These are phyloP conservation scores for Tipula vernalis DNA, from an alignment of 2,888 invertebrate genomes.

Conservation along the genomic window DNA sequence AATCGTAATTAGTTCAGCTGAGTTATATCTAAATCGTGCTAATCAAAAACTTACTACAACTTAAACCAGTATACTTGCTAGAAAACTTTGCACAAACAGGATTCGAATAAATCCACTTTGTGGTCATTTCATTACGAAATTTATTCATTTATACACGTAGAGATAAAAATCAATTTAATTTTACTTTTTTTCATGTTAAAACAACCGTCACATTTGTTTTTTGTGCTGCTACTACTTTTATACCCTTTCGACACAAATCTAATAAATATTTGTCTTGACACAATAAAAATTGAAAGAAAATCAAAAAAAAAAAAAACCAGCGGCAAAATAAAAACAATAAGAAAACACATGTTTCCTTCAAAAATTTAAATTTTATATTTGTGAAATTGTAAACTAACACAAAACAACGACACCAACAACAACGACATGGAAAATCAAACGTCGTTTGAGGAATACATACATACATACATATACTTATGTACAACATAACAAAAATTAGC, in stretches of 20 bases:
- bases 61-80: not conserved
- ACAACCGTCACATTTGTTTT: not conserved
- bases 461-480: not conserved
- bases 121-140: not conserved
- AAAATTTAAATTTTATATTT: not conserved
- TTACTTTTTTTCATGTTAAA: not conserved
- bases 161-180: not conserved
- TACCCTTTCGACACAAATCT: not conserved
- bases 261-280: slow-evolving; percentile 4
- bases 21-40: too few species aligned
- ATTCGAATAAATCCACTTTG: not conserved
- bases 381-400: not conserved
- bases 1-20: too few species aligned
- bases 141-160: not conserved
- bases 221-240: not conserved
- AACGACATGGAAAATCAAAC: not conserved
- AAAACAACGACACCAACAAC: not conserved
- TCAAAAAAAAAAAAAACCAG: not conserved
- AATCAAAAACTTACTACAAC: not conserved
- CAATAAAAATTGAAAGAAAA: not conserved
- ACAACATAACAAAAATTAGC: not conserved
- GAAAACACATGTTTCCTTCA: not conserved
- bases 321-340: not conserved
- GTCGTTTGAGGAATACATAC: not conserved
- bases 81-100: not conserved